A percentile compares a stretch with the other conserved stretches of the same genome.
Evolutionary conservation across 2,888 invertebrate genomes (phyloP).

Genomic region (Scaptomyza cyrtandrae): DNA sequence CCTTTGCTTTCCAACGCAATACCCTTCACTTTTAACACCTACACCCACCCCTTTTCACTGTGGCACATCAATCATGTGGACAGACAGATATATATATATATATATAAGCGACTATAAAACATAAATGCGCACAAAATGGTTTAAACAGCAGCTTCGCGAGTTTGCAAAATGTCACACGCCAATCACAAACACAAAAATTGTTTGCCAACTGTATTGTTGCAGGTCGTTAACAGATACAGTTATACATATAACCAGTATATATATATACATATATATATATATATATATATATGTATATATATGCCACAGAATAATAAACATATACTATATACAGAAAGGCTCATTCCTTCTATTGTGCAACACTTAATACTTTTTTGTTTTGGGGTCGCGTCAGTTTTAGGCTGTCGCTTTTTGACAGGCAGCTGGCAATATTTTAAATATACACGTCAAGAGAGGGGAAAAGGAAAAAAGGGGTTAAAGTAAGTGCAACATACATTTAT

Average conservation of each 20-base stretch:
- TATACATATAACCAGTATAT: neutral
- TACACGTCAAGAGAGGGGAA: neutral
- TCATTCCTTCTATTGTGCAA: constrained; percentile 41
- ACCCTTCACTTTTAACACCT: no score
- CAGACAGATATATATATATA: constrained; percentile 36
- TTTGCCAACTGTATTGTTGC: constrained; percentile 45
- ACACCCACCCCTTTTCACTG: neutral
- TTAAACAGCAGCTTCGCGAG: constrained; percentile 52
- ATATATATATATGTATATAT: neutral
- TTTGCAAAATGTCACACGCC: constrained; percentile 72
- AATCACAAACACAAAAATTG: constrained; percentile 60
- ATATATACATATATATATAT: constrained; percentile 13
- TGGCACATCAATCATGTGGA: constrained; percentile 54
- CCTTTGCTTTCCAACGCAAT: neutral
- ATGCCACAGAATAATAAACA: constrained; percentile 9
- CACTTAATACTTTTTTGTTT: constrained; percentile 23
- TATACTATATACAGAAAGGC: neutral
- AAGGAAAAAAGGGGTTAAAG: neutral
- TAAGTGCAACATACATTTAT: constrained; percentile 24
- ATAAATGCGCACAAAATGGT: constrained; percentile 53
- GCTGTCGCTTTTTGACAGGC: constrained; percentile 33
- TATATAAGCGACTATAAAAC: constrained; percentile 25
- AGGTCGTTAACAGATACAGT: constrained; percentile 34
- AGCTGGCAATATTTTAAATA: neutral
- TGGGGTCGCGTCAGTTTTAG: constrained; percentile 35